phyloP scores from a whole-genome alignment of 1,140 invertebrate species.

The Lepidurus apus region DNA sequence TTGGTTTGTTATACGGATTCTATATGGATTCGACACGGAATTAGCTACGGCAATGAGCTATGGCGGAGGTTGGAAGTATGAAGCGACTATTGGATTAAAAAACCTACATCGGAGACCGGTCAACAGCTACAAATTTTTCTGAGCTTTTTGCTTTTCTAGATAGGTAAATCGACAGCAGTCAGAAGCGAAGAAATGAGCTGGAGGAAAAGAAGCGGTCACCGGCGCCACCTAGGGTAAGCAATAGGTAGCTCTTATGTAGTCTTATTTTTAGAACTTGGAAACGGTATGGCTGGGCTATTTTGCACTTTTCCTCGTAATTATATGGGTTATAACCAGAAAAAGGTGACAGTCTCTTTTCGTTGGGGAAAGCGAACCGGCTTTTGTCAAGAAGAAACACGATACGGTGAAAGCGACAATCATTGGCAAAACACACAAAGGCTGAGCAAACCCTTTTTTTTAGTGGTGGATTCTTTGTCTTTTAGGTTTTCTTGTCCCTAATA shows the following conservation, averaged over 20 bases:
- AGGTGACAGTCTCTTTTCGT: conserved; percentile 4
- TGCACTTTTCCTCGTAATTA: no score
- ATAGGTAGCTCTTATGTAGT: neutral
- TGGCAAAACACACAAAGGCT: conserved; percentile 18
- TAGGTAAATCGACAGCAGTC: neutral
- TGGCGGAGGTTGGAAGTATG: neutral
- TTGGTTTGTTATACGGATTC: conserved; percentile 4
- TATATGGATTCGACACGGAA: conserved; percentile 2
- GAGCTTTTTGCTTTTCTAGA: neutral
- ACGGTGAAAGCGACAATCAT: conserved; percentile 14
- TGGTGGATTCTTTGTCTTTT: neutral
- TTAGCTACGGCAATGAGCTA: conserved; percentile 5
- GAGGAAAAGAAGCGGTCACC: neutral
- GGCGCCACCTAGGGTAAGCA: neutral
- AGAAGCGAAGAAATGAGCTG: neutral
- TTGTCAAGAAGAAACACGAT: conserved; percentile 19
- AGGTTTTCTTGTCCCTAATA: no score
- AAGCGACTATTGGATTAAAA: neutral
- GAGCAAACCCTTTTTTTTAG: conserved; percentile 15
- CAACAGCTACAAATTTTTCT: neutral
- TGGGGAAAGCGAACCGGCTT: neutral
- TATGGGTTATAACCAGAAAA: neutral
- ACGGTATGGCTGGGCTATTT: no score
- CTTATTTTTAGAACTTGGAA: no score
- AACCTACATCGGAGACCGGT: neutral